Conservation (phyloP, 2,113 vertebrate genomes). For the Ovibos moschatus region DNA sequence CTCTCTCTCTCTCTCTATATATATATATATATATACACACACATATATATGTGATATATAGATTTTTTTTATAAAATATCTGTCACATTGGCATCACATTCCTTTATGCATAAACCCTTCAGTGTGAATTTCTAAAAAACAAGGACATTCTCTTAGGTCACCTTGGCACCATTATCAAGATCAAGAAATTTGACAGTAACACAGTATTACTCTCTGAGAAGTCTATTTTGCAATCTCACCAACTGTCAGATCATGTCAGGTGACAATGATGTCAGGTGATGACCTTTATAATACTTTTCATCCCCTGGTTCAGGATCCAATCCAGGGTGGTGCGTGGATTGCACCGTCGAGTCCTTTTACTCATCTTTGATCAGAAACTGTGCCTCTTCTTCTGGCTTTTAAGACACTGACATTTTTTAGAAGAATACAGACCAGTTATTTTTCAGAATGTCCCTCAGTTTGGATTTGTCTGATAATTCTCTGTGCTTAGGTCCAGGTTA, state of each 20-base stretch:
- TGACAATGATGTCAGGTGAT: neutral
- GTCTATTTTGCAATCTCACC: neutral
- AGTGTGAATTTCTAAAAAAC: neutral
- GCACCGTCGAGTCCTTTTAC: neutral
- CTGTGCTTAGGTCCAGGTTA: neutral
- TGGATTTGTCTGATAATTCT: neutral
- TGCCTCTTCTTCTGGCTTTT: neutral
- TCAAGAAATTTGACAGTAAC: neutral
- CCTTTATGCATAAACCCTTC: neutral
- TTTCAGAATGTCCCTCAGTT: neutral
- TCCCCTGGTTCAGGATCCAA: neutral
- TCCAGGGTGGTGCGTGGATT: neutral
- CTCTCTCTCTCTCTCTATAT: neutral
- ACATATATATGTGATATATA: neutral
- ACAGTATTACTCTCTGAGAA: neutral
- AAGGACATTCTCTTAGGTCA: neutral
- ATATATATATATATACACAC: fast-evolving
- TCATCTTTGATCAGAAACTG: neutral
- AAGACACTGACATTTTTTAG: neutral
- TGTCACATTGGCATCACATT: neutral
- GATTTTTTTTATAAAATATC: neutral
- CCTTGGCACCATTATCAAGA: neutral
- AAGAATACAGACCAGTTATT: neutral
- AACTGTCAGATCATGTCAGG: neutral
- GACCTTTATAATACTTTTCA: neutral